Evolutionary conservation across 2,797 vertebrate species (phyloP).

Genomic region (Pseudotriccus pelzelni): DNA sequence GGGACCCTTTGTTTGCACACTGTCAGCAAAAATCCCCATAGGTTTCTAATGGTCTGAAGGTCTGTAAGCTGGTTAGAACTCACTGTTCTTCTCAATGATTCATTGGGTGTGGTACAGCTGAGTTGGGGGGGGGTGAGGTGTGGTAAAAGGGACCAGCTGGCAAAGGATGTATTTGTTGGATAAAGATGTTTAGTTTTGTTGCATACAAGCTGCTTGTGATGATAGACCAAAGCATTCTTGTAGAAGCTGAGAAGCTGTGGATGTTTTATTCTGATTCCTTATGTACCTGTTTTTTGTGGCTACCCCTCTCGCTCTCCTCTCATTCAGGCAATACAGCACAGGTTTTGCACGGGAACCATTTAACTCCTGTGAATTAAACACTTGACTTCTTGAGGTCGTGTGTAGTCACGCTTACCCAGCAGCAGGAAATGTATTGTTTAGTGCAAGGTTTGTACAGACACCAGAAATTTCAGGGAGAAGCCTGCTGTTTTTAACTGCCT

Average conservation of each 20-base stretch:
- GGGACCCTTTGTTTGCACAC: neutral
- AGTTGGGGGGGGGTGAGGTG: rapidly evolving
- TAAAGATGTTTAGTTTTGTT: neutral
- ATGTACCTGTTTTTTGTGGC: neutral
- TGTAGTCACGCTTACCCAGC: neutral
- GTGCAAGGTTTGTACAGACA: neutral
- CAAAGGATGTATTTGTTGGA: neutral
- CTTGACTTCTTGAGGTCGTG: neutral
- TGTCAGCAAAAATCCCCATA: neutral
- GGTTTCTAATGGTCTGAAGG: neutral
- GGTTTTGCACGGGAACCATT: rapidly evolving
- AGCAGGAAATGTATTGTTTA: neutral
- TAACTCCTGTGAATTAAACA: neutral
- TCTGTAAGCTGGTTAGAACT: neutral
- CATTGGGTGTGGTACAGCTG: neutral
- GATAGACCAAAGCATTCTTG: neutral
- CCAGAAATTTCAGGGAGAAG: neutral
- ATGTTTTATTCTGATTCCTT: neutral
- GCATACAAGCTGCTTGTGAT: neutral
- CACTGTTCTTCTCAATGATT: rapidly evolving
- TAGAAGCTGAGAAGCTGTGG: neutral
- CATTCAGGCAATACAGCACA: neutral
- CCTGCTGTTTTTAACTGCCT: neutral
- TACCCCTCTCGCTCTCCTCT: neutral
- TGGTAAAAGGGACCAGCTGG: neutral